Conservation (phyloP, 2,888 invertebrate species). For the Drosophila kuntzei region DNA sequence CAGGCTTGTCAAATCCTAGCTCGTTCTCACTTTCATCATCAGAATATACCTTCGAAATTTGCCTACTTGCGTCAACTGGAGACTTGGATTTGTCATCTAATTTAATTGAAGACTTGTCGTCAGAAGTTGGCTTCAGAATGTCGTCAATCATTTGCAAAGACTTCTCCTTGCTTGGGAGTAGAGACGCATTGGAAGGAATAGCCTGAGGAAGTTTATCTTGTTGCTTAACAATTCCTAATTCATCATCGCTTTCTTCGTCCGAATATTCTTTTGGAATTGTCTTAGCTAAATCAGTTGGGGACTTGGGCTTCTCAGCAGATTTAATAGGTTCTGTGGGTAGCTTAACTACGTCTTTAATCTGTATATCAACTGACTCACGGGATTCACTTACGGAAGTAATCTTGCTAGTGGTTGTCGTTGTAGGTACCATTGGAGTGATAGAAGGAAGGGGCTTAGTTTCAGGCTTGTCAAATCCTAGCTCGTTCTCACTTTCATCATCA, state of each 20-base stretch:
- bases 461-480: conserved; percentile 13
- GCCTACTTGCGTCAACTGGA: conserved; percentile 11
- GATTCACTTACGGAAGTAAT: conserved; percentile 17
- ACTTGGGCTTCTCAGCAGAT: conserved; percentile 20
- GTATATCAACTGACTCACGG: conserved; percentile 13
- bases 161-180: conserved; percentile 15
- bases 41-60: conserved; percentile 16
- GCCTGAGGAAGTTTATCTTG: conserved; percentile 10
- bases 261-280: conserved; percentile 11
- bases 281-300: conserved; percentile 11
- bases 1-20: conserved; percentile 7
- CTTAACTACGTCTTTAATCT: conserved; percentile 17
- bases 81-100: conserved; percentile 33
- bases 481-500: conserved; percentile 25
- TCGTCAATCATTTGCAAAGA: conserved; percentile 16
- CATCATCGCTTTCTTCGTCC: conserved; percentile 33
- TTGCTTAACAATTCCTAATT: conserved; percentile 17
- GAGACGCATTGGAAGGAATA: background rate
- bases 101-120: conserved; percentile 18
- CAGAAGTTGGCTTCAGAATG: conserved; percentile 16
- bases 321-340: conserved; percentile 15
- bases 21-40: conserved; percentile 32
- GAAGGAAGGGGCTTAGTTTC: conserved; percentile 5
- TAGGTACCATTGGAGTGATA: conserved; percentile 1
- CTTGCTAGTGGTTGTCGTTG: conserved; percentile 9